phyloP scores from a whole-genome alignment of 2,113 vertebrate genomes.

The Hippoglossus stenolepis region DNA sequence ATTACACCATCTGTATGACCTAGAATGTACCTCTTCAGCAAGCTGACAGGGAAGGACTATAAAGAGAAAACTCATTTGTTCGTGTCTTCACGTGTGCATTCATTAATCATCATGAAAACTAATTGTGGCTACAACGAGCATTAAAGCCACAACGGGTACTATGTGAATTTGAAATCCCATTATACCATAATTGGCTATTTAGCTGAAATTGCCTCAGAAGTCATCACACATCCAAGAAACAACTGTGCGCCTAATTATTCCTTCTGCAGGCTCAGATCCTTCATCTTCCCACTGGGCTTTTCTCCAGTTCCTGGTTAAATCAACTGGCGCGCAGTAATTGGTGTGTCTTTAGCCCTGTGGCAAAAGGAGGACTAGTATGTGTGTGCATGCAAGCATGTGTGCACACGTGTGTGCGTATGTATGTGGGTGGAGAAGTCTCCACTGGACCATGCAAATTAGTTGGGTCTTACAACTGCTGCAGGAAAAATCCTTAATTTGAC shows the following conservation, averaged over 20 bases:
- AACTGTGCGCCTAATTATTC: conserved; percentile 42
- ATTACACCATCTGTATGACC: not conserved
- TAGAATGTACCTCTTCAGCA: conserved; percentile 32
- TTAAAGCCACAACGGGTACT: not conserved
- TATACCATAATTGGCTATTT: conserved; percentile 37
- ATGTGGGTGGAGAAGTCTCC: conserved; percentile 26
- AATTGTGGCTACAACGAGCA: not conserved
- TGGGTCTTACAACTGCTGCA: conserved; percentile 12
- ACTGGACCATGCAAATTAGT: conserved; percentile 42
- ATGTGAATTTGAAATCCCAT: conserved; percentile 7
- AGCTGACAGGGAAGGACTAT: not conserved
- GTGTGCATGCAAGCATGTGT: not conserved
- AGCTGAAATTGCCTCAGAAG: conserved; percentile 23
- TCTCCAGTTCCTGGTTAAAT: conserved; percentile 42
- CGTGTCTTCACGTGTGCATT: not conserved
- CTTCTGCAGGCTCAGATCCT: conserved; percentile 29
- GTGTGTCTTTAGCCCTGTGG: conserved; percentile 51
- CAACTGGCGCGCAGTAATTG: conserved; percentile 71
- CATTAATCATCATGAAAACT: not conserved
- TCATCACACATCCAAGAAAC: conserved; percentile 22
- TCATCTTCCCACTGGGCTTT: conserved; percentile 43
- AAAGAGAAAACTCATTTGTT: not conserved
- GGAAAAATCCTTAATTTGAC: conserved; percentile 32
- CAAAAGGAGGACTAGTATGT: conserved; percentile 29
- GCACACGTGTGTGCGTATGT: not conserved